A percentile compares a stretch with the other conserved stretches of the same genome.
These are phyloP conservation scores for Podarcis siculus DNA, from an alignment of 2,797 vertebrate genomes.

Conservation along the genomic window DNA sequence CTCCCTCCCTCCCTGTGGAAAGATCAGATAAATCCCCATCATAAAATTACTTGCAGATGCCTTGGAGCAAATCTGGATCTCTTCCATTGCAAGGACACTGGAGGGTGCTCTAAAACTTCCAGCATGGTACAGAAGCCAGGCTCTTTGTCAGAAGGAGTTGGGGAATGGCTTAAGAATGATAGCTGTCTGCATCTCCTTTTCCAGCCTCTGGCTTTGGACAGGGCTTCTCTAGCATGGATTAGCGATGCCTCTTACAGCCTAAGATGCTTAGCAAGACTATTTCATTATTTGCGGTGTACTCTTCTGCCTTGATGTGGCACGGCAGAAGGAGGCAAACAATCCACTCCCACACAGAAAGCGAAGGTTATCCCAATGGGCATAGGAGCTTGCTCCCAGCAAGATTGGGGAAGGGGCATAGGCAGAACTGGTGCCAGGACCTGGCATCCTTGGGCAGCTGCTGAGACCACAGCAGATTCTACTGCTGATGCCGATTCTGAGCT, in stretches of 20 bases:
- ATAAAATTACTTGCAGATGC: background rate
- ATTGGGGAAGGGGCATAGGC: background rate
- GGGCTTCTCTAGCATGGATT: background rate
- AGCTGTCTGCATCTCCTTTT: background rate
- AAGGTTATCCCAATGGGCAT: background rate
- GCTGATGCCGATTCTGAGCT: background rate
- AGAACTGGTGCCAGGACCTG: background rate
- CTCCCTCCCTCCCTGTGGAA: background rate
- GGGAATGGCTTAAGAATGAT: fast-evolving
- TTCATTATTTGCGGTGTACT: background rate
- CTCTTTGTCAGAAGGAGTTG: background rate
- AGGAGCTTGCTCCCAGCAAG: background rate
- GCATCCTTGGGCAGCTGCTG: background rate
- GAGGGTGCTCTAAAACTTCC: background rate
- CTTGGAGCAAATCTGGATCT: fast-evolving
- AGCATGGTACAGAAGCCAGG: background rate
- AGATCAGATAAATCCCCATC: background rate
- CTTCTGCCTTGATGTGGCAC: background rate
- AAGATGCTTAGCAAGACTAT: background rate
- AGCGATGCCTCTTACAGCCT: background rate
- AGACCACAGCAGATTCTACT: background rate
- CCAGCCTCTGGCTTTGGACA: background rate
- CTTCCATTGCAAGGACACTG: background rate
- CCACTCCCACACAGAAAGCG: background rate
- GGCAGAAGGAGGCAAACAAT: background rate